A percentile compares a stretch with the other conserved stretches of the same genome.
Conservation (phyloP, 2,797 vertebrate species). For the Octomys mimax region DNA sequence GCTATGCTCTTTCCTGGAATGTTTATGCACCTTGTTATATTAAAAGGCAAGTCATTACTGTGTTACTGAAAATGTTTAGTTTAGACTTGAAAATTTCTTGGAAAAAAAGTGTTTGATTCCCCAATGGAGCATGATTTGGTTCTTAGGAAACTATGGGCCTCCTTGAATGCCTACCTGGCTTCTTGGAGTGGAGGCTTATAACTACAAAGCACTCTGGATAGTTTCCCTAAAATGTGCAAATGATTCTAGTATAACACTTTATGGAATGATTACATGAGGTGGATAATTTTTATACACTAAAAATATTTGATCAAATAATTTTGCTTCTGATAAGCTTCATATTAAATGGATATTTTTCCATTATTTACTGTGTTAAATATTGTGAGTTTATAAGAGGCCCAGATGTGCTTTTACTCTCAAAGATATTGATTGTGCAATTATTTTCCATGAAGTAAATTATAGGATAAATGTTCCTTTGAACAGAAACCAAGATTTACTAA, state of each 20-base stretch:
- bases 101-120: neutral
- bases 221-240: neutral
- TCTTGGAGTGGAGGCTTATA: neutral
- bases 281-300: neutral
- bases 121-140: neutral
- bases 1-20: neutral
- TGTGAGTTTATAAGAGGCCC: neutral
- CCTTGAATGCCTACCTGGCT: neutral
- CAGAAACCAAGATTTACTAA: slow-evolving; percentile 25
- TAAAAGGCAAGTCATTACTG: neutral
- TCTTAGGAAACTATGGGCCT: neutral
- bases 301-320: neutral
- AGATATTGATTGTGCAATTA: neutral
- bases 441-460: neutral
- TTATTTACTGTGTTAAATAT: neutral
- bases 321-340: neutral
- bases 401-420: neutral
- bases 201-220: slow-evolving; percentile 20
- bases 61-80: neutral
- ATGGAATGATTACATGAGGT: neutral
- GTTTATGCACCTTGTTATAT: neutral
- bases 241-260: neutral
- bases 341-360: neutral
- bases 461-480: neutral
- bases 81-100: slow-evolving; percentile 10